Evolutionary conservation across 2,113 vertebrate genomes (phyloP), one percentile per base, ranked within the genome.

Genomic region (Orthochromis indermauri): DNA sequence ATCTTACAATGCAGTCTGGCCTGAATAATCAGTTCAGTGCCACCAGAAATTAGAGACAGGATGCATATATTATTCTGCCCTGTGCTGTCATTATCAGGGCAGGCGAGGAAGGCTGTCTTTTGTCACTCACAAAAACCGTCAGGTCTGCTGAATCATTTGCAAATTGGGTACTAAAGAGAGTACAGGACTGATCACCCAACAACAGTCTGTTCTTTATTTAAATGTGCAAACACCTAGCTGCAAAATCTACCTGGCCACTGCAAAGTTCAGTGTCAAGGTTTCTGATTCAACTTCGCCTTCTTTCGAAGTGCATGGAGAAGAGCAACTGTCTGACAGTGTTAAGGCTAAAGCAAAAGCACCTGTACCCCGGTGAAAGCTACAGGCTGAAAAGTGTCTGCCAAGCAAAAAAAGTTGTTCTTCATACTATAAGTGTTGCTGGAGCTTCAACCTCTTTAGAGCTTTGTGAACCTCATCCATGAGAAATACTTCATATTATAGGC

Each of bases 81-180:
- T 97, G 97, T 2, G 96, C 97, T 90, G 96, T 96, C 94, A 83
- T 85, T 78, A 78, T 78, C 17, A 51, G 73, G 45, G 94, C 95
- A 5, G 94, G 95, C 92, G 53, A 95, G 93, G 93, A 31, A 94
- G 93, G 61, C 95, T 96, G 35, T 91, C 94, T 16, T 96, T 97
- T 87, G 94, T 97, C 93, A 91, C 97, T 42, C 95, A 94, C 63
- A 97, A 97, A 95, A 96, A 96, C 86, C 96, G 94, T 55, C 71
- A 97, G 45, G 96, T 97, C 31, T 97, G 97, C 89, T 97, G 96
- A 97, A 96, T 98, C 55, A 96, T 97, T 21, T 98, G 97, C 92
- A 97, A 97, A 94, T 97, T 96, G 96, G 97, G 97, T 37, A 95
- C 96, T 97, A 7, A 95, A 96, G 63, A 94, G 96, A 90, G 95